Evolutionary conservation across 2,888 invertebrate species (phyloP).

Genomic region (Scaptomyza caliginosa): DNA sequence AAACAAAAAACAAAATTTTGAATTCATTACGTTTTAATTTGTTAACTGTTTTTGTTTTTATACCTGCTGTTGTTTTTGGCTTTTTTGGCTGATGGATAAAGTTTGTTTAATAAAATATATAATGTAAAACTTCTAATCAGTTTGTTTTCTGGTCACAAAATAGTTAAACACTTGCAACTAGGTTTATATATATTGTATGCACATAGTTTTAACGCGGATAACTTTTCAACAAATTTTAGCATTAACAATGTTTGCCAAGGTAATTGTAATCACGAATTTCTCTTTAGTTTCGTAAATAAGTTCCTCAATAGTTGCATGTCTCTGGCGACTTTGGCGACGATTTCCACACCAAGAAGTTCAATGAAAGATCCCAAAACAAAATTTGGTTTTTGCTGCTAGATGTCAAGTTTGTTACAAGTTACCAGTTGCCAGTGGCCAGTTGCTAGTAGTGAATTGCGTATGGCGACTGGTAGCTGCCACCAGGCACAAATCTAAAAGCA

Average conservation of each 20-base stretch:
- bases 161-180: not conserved
- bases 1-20: not conserved
- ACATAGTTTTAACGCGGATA: not conserved
- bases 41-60: not conserved
- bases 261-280: conserved; percentile 23
- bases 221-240: conserved; percentile 7
- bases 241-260: conserved; percentile 19
- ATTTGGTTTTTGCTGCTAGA: not conserved
- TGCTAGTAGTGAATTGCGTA: not conserved
- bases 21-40: conserved; percentile 9
- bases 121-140: not conserved
- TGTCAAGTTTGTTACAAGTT: conserved; percentile 8
- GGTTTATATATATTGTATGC: not conserved
- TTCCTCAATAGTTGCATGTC: conserved; percentile 7
- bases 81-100: not conserved
- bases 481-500: conserved; percentile 36
- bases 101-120: not conserved
- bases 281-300: conserved; percentile 9
- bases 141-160: not conserved
- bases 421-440: conserved; percentile 7
- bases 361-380: conserved; percentile 18
- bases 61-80: not conserved
- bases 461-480: not conserved
- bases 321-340: not conserved
- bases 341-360: conserved; percentile 16